A percentile compares a stretch with the other conserved stretches of the same genome.
These are phyloP conservation scores for Anastrepha ludens DNA, from an alignment of 1,140 invertebrate genomes.

Conservation along the genomic window DNA sequence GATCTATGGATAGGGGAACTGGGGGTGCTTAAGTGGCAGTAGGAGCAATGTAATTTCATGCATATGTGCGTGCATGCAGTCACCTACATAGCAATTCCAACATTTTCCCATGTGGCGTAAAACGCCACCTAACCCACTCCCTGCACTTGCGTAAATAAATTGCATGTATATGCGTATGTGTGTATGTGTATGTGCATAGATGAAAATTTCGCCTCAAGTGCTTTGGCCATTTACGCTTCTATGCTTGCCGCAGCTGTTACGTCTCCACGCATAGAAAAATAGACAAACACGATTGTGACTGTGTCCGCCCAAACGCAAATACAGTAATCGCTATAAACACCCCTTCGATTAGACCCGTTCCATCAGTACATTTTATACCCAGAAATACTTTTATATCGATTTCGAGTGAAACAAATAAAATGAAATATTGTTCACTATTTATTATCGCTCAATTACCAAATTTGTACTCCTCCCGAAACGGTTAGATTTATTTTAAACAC, in stretches of 20 bases:
- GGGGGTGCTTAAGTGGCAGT: background rate
- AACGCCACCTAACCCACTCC: background rate
- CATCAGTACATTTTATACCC: too few relatives aligned
- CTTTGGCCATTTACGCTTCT: conserved; percentile 46
- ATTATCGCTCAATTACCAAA: too few relatives aligned
- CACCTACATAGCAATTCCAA: background rate
- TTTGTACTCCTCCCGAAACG: too few relatives aligned
- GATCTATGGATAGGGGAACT: background rate
- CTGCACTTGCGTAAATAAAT: background rate
- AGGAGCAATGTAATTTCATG: background rate
- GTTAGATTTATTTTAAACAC: too few relatives aligned
- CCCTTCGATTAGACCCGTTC: too few relatives aligned
- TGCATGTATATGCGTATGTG: background rate
- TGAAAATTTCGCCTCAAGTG: conserved; percentile 41
- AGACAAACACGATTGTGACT: background rate
- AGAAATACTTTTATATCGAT: too few relatives aligned
- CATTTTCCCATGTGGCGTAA: background rate
- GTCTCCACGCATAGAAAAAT: background rate
- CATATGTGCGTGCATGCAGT: background rate
- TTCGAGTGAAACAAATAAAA: too few relatives aligned
- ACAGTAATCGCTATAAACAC: too few relatives aligned
- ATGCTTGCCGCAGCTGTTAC: conserved; percentile 22
- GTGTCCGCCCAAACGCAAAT: too few relatives aligned
- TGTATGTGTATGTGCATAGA: background rate
- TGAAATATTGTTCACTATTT: too few relatives aligned